These are phyloP conservation scores for Proteles cristata DNA, from an alignment of 2,113 vertebrate genomes.

Conservation along the genomic window DNA sequence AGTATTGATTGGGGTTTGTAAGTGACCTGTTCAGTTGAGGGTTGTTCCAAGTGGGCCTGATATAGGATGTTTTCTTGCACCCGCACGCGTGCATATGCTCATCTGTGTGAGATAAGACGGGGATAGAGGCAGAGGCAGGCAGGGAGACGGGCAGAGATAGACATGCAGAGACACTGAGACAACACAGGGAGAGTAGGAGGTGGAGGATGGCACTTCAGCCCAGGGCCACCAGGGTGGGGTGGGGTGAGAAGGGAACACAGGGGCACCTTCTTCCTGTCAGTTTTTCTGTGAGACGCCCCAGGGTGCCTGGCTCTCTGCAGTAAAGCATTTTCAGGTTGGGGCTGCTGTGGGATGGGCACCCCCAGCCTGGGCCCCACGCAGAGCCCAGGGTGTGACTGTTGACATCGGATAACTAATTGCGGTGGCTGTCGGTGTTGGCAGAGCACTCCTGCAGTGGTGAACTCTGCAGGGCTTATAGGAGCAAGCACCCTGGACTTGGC, in stretches of 20 bases:
- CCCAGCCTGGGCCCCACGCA: neutral
- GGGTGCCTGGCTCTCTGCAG: neutral
- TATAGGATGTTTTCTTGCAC: neutral
- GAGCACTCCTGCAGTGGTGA: neutral
- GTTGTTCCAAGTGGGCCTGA: neutral
- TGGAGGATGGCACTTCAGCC: neutral
- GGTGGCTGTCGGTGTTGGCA: neutral
- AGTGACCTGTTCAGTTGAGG: neutral
- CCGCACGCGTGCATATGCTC: rapidly evolving
- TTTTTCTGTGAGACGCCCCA: neutral
- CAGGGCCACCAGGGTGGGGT: neutral
- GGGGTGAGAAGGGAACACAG: neutral
- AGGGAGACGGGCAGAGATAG: neutral
- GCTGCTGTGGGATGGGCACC: neutral
- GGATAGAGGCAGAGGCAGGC: neutral
- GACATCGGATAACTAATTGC: neutral
- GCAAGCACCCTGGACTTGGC: neutral
- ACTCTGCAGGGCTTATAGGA: too few species aligned
- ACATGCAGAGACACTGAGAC: neutral
- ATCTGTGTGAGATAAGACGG: neutral
- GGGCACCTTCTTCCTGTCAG: neutral
- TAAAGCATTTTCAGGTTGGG: neutral
- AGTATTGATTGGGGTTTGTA: neutral
- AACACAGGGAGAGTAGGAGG: neutral
- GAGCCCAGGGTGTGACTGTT: too few species aligned